Evolutionary conservation across 2,888 invertebrate species (phyloP).

Genomic region (Hirtodrosophila duncani): DNA sequence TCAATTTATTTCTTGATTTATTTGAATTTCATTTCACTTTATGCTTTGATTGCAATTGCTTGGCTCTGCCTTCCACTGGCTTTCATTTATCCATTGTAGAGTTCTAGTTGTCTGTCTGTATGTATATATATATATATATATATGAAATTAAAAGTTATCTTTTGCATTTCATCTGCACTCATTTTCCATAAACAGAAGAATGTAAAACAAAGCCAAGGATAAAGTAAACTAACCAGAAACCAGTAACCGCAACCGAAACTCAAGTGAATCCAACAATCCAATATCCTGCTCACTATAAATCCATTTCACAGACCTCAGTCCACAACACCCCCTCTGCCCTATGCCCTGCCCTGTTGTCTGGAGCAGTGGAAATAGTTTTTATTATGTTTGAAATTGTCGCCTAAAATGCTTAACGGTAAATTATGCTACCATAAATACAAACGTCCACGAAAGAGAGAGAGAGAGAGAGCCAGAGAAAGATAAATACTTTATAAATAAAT

Average conservation of each 20-base stretch:
- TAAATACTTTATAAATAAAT: constrained; percentile 62
- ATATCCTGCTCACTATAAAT: constrained; percentile 60
- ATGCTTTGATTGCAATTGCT: constrained; percentile 46
- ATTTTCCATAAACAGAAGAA: not conserved
- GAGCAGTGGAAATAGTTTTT: constrained; percentile 48
- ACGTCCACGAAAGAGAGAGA: constrained; percentile 7
- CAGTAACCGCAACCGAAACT: constrained; percentile 17
- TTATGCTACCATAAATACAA: constrained; percentile 66
- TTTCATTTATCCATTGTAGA: not conserved
- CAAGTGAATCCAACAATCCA: constrained; percentile 48
- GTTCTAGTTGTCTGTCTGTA: no score
- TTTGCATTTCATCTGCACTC: constrained; percentile 55
- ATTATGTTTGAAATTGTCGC: constrained; percentile 61
- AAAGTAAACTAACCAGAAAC: constrained; percentile 10
- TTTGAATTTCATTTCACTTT: constrained; percentile 58
- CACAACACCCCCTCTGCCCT: not conserved
- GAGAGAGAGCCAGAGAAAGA: constrained; percentile 6
- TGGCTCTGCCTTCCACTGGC: constrained; percentile 31
- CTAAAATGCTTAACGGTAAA: constrained; percentile 65
- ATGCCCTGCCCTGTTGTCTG: constrained; percentile 9
- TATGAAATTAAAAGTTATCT: constrained; percentile 63
- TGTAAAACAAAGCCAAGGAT: not conserved
- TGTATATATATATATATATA: not conserved
- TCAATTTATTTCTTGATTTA: constrained; percentile 68
- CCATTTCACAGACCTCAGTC: constrained; percentile 21